Evolutionary conservation across 1,140 invertebrate species (phyloP), one percentile per base, ranked within the genome.

Genomic region (Cherax destructor): DNA sequence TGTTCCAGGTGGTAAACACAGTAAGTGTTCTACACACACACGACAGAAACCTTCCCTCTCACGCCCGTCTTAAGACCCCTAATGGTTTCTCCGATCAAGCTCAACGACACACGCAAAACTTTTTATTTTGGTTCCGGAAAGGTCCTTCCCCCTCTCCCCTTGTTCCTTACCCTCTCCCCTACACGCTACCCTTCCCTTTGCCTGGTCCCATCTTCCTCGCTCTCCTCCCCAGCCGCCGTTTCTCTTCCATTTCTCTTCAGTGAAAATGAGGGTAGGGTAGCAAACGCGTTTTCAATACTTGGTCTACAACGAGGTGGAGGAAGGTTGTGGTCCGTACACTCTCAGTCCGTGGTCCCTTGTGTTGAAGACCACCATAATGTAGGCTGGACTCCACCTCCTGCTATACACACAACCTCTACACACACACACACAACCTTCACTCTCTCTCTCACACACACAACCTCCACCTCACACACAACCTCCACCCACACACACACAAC

Each of bases 231-330:
- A 56, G 18, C 49, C 85, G 9, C 52, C 49, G 10, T 52, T 30
- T 41, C 49, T 18, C 59, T 69, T 13, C 74, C 85, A 69, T 77
- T 87, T 87, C 74, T 76, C 74, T 76, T 79, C 59, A 24, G 86
- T 77, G 86, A 87, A 87, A 87, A 87, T 87, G 86, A 87, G 86
- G 59, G 56, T 87, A 79, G 86, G 86, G 74, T 47, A 65, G 86
- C 86, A 87, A 87, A 87, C 86, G 86, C 59, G 86, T 87, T 87
- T 87, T 87, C 86, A 87, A 87, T 87, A 87, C 86, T 24, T 4
- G 13, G 16, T 13, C 50, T 49, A 49, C 61, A 84, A 72, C 24
- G 65, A 69, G 83, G 41, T 69, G 83, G 24, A 7, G 59, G 13
- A 56, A 61, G 24, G 24, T 56, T 16, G 9, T 6, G 52, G 30